Conservation (phyloP, 2,113 vertebrate genomes). For the Platichthys flesus region DNA sequence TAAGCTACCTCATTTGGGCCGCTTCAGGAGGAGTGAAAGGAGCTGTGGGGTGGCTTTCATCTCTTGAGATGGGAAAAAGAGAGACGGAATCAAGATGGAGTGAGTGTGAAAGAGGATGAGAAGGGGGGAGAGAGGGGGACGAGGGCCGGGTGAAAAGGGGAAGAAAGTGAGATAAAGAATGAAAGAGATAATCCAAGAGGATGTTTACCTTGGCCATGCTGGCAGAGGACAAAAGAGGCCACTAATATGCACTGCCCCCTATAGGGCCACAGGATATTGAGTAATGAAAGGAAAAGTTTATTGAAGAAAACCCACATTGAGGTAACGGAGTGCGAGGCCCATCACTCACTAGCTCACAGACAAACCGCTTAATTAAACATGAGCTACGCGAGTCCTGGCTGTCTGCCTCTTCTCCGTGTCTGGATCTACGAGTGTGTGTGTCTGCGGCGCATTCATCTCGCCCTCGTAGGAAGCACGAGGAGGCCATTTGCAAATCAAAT, state of each 20-base stretch:
- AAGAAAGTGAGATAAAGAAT: slow-evolving; percentile 64
- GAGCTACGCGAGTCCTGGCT: slow-evolving; percentile 56
- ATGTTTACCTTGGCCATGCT: slow-evolving; percentile 79
- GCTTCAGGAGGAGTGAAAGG: slow-evolving; percentile 81
- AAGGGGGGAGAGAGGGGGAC: slow-evolving; percentile 55
- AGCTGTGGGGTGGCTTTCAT: slow-evolving; percentile 84
- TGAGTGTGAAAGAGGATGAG: slow-evolving; percentile 71
- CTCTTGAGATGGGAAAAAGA: slow-evolving; percentile 63
- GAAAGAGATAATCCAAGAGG: slow-evolving; percentile 75
- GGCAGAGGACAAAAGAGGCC: slow-evolving; percentile 71
- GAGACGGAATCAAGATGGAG: slow-evolving; percentile 64
- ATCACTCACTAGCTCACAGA: slow-evolving; percentile 51
- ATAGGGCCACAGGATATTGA: slow-evolving; percentile 72
- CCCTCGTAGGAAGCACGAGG: slow-evolving; percentile 62
- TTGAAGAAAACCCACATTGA: slow-evolving; percentile 41
- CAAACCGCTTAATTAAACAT: slow-evolving; percentile 76
- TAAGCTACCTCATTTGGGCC: slow-evolving; percentile 82
- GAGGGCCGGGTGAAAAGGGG: slow-evolving; percentile 44
- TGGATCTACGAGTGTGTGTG: slow-evolving; percentile 45
- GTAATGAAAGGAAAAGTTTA: slow-evolving; percentile 53
- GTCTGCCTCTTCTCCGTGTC: slow-evolving; percentile 55
- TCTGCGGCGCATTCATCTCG: slow-evolving; percentile 56
- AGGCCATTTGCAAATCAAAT: slow-evolving; percentile 79
- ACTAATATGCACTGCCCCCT: slow-evolving; percentile 69
- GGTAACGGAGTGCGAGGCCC: slow-evolving; percentile 23